Evolutionary conservation across 64 coral and sea anemone species (phyloP), one percentile per base, ranked within the genome.

Genomic region (Montipora foliosa): DNA sequence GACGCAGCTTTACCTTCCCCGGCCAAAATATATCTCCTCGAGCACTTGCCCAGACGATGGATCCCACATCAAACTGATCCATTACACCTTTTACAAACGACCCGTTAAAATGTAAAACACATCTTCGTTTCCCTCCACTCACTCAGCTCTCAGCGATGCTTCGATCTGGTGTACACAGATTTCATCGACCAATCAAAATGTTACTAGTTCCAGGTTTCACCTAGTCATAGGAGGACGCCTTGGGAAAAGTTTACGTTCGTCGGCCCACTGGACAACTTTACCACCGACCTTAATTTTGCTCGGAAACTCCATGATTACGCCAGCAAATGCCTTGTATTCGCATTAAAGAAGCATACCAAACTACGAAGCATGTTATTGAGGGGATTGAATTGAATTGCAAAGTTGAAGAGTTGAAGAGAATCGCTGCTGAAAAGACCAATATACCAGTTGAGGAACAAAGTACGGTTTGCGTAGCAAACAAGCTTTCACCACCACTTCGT

Each of bases 401-500:
- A 51, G 96, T 97, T 14, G 75, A 49, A 10, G 85, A 89, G 12
- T 92, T 97, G 70, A 97, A 97, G 72, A 48, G 89, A 83, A 94
- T 87, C 73, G 89, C 96, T 13, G 92, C 93, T 60, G 84, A 91
- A 37, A 84, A 80, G 21, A 88, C 82, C 7, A 92, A 89, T 46
- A 92, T 97, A 83, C 96, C 96, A 4, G 93, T 78, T 74, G 79
- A 88, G 8, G 82, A 97, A 37, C 96, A 97, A 74, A 95, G 96
- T 96, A 89, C 66, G 90, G 17, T 90, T 60, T 37, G 88, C 37
- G 37, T 37, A 2, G 1, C 37, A 37, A 37, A 37, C 37, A 37
- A 37, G 37, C 37, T 37, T 37, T 37, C 37, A 37, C 37, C 37
- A 37, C 37, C 37, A 37, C 37, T 37, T 37, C 37, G 37, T 37